Evolutionary conservation across 2,113 vertebrate species (phyloP).

Genomic region (Propithecus coquereli): DNA sequence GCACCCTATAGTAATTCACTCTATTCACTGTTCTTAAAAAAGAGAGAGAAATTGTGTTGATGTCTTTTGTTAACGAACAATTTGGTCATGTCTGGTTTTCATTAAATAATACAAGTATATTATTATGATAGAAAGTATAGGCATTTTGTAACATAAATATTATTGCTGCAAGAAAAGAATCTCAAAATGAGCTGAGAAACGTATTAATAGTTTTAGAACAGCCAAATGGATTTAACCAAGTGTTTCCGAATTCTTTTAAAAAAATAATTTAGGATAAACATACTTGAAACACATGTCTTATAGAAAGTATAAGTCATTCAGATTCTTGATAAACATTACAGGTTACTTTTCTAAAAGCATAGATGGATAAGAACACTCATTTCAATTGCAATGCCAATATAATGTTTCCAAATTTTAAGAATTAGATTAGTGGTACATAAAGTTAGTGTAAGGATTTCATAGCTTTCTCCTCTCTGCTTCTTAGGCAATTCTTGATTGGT

Average conservation of each 20-base stretch:
- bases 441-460: not conserved
- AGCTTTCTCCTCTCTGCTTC: not conserved
- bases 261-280: not conserved
- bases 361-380: not conserved
- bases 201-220: not conserved
- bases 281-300: not conserved
- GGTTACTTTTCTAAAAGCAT: not conserved
- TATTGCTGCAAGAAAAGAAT: not conserved
- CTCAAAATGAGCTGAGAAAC: not conserved
- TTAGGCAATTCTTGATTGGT: not conserved
- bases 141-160: constrained; percentile 1
- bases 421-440: not conserved
- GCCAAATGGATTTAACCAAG: constrained; percentile 17
- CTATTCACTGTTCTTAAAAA: not conserved
- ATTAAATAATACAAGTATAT: not conserved
- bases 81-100: not conserved
- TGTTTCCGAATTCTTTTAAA: not conserved
- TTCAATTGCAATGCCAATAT: not conserved
- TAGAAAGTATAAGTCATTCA: not conserved
- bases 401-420: not conserved
- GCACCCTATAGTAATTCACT: not conserved
- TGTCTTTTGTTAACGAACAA: not conserved
- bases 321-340: not conserved
- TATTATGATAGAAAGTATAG: not conserved
- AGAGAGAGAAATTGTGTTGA: not conserved